Evolutionary conservation across 2,888 invertebrate genomes (phyloP), one percentile per base, ranked within the genome.

Genomic region (Eulithis prunata): DNA sequence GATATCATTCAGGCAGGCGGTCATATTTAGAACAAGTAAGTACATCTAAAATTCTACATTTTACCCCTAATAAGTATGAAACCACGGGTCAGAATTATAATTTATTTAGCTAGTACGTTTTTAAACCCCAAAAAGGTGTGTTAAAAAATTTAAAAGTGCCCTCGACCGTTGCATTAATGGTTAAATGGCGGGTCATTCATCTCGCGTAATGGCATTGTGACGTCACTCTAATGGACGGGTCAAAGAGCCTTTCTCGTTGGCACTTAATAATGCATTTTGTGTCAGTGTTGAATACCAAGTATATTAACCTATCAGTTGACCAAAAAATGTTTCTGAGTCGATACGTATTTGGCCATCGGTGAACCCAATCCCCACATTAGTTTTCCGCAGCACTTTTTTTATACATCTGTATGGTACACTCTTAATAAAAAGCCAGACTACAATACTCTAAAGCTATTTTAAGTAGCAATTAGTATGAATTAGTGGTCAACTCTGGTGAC

Each of bases 171-270:
- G 81, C 82, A 83, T 85, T 85, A 83, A 76, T 72, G 78, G 71
- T 78, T 82, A 76, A 84, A 83, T 77, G 82, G 76, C 80, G 75
- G 80, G 80, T 82, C 82, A 84, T 84, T 85, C 82, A 83, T 85
- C 83, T 83, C 79, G 58, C 73, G 75, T 70, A 83, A 83, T 83
- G 82, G 80, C 74, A 71, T 76, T 77, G 78, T 83, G 85, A 82
- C 84, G 78, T 82, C 78, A 75, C 75, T 78, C 78, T 85, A 84
- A 84, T 85, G 81, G 84, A 81, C 75, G 69, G 76, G 75, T 81
- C 78, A 80, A 82, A 81, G 78, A 78, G 76, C 72, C 75, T 68
- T 74, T 78, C 78, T 78, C 78, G 80, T 77, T 76, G 74, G 78
- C 77, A 76, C 80, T 82, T 79, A 83, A 81, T 82, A 80, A 83